phyloP scores from a whole-genome alignment of 2,888 invertebrate species.

The Epistrophella euchroma region DNA sequence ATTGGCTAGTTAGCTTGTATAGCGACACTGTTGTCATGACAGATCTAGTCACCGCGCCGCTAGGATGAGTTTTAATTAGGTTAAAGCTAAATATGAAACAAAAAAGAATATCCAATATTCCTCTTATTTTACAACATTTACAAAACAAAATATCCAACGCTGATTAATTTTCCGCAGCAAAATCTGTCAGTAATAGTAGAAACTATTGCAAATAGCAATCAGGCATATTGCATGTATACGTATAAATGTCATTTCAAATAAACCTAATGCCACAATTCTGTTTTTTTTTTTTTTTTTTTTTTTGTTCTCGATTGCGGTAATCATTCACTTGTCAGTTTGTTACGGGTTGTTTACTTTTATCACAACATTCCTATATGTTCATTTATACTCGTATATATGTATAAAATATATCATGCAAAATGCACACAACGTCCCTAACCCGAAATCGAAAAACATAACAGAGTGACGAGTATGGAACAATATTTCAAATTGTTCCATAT shows the following conservation, averaged over 20 bases:
- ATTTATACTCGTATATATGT: background rate
- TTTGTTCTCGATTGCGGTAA: slow-evolving; percentile 29
- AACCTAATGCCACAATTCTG: slow-evolving; percentile 16
- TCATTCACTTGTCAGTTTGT: slow-evolving; percentile 54
- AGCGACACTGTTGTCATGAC: no score
- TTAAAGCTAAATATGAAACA: background rate
- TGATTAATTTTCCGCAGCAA: slow-evolving; percentile 6
- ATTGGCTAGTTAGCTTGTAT: no score
- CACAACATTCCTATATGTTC: background rate
- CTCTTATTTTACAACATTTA: background rate
- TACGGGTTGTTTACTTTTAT: slow-evolving; percentile 48
- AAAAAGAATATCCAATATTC: background rate
- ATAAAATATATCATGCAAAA: slow-evolving; percentile 1
- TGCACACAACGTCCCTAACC: slow-evolving; percentile 28
- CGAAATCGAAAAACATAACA: slow-evolving; percentile 23
- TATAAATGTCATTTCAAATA: slow-evolving; percentile 46
- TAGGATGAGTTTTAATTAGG: background rate
- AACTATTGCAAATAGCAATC: slow-evolving; percentile 55
- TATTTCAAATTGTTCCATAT: slow-evolving; percentile 57
- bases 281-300: background rate
- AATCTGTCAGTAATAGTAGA: slow-evolving; percentile 6
- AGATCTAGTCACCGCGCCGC: no score
- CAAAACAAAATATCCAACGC: background rate
- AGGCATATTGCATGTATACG: slow-evolving; percentile 10
- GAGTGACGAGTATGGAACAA: slow-evolving; percentile 37